These are phyloP conservation scores for Drosophila anceps DNA, from an alignment of 2,888 invertebrate genomes.

Conservation along the genomic window DNA sequence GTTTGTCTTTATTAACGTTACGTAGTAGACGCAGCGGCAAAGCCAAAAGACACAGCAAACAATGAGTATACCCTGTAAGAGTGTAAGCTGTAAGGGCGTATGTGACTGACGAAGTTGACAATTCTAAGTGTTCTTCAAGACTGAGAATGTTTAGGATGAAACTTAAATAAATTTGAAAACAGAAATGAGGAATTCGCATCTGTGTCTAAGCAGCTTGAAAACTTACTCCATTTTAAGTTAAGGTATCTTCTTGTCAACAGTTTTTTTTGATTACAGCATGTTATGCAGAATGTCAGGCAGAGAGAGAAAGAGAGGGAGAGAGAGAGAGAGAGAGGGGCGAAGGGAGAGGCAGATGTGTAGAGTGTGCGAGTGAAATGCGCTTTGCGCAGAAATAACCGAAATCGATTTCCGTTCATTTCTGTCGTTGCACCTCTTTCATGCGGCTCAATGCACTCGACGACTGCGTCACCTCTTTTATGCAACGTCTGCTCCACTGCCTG, in stretches of 20 bases:
- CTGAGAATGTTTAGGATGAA: not conserved
- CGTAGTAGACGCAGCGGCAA: slow-evolving; percentile 26
- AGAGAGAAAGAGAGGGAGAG: not conserved
- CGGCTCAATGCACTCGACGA: slow-evolving; percentile 55
- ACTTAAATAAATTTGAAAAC: not conserved
- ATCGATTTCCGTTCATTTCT: slow-evolving; percentile 71
- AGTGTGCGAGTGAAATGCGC: slow-evolving; percentile 22
- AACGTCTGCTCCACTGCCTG: slow-evolving; percentile 17
- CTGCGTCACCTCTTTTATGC: slow-evolving; percentile 58
- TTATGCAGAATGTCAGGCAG: slow-evolving; percentile 1
- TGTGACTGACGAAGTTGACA: not conserved
- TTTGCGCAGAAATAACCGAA: slow-evolving; percentile 48
- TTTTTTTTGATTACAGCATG: not conserved
- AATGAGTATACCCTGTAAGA: slow-evolving; percentile 19
- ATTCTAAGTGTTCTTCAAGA: not conserved
- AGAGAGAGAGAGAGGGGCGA: not conserved
- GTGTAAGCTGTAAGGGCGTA: not conserved
- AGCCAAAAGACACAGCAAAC: slow-evolving; percentile 12
- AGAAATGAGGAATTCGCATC: not conserved
- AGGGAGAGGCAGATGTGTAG: not conserved
- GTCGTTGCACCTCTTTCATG: slow-evolving; percentile 38
- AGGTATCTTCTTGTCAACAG: not conserved
- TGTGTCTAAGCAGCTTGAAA: not conserved
- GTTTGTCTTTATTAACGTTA: slow-evolving; percentile 45
- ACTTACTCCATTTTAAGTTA: not conserved